Evolutionary conservation across 2,888 invertebrate genomes (phyloP).

Genomic region (Drosophila paucipuncta): DNA sequence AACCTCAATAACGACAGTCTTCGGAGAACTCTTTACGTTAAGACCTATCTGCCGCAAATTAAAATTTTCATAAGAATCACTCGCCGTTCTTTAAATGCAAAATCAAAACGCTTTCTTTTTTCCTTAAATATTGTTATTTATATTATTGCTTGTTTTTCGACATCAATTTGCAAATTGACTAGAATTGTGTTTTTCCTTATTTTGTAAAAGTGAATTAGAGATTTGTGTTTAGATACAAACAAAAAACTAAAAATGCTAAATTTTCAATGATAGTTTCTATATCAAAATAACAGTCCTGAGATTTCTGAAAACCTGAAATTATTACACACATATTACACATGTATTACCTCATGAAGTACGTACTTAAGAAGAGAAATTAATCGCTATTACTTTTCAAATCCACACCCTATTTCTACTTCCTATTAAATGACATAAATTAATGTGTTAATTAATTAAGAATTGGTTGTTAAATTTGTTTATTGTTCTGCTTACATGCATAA

Average conservation of each 20-base stretch:
- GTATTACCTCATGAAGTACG: constrained; percentile 67
- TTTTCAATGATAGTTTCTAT: constrained; percentile 13
- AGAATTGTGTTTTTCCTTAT: constrained; percentile 28
- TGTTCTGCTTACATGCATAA: constrained; percentile 28
- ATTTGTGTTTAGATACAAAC: constrained; percentile 16
- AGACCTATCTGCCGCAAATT: constrained; percentile 35
- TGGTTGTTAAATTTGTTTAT: constrained; percentile 41
- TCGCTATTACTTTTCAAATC: constrained; percentile 28
- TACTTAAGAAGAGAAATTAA: constrained; percentile 62
- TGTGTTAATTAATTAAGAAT: constrained; percentile 36
- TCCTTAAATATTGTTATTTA: constrained; percentile 41
- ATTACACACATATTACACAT: constrained; percentile 32
- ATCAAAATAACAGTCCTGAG: constrained; percentile 10
- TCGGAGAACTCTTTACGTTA: constrained; percentile 20
- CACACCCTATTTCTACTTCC: constrained; percentile 37
- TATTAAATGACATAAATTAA: constrained; percentile 24
- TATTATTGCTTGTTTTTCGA: constrained; percentile 31
- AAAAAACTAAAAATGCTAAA: constrained; percentile 1
- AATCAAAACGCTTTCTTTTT: constrained; percentile 30
- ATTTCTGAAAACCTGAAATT: constrained; percentile 26
- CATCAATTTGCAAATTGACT: constrained; percentile 30
- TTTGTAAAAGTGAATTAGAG: constrained; percentile 19
- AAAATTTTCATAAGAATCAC: constrained; percentile 35
- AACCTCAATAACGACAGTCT: constrained; percentile 59
- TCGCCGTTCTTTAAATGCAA: constrained; percentile 28